Percentiles rank a stretch among this genome's conserved stretches.
These are phyloP conservation scores for Anaspis maculata DNA, from an alignment of 2,888 invertebrate species.

Conservation along the genomic window DNA sequence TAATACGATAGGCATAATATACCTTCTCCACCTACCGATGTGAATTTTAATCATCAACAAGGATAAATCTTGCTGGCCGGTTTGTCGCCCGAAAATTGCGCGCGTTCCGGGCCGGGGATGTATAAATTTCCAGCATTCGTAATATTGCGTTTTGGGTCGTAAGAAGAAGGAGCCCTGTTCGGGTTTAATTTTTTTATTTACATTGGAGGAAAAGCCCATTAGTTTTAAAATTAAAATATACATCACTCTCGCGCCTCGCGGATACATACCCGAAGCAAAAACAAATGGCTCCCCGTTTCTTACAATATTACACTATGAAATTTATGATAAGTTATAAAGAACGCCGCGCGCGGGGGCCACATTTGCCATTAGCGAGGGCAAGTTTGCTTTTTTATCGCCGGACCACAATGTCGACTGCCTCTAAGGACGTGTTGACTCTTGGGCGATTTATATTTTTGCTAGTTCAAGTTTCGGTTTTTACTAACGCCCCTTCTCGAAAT, in stretches of 20 bases:
- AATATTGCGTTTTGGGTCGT: constrained; percentile 25
- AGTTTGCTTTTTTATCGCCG: constrained; percentile 35
- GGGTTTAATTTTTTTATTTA: constrained; percentile 37
- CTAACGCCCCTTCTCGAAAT: constrained; percentile 13
- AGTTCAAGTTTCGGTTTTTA: constrained; percentile 16
- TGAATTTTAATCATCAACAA: no score
- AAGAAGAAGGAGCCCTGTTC: constrained; percentile 15
- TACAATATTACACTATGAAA: constrained; percentile 40
- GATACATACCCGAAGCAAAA: constrained; percentile 38
- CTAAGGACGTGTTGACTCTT: constrained; percentile 34
- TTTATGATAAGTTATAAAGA: constrained; percentile 40
- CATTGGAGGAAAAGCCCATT: constrained; percentile 38
- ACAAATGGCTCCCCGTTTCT: constrained; percentile 37
- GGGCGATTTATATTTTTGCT: constrained; percentile 28
- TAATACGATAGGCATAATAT: no score
- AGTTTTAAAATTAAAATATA: constrained; percentile 43
- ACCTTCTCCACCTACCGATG: no score
- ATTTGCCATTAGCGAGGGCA: constrained; percentile 36
- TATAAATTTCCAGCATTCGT: constrained; percentile 30
- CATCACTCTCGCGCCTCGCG: constrained; percentile 37
- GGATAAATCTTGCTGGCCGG: no score
- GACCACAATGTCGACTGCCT: constrained; percentile 32
- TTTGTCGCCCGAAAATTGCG: no score
- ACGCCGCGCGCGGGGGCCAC: constrained; percentile 36
- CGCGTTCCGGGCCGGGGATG: no score